Base-by-base conservation (phyloP, 1,140 invertebrate species). In the Pogonomyrmex californicus region DNA sequence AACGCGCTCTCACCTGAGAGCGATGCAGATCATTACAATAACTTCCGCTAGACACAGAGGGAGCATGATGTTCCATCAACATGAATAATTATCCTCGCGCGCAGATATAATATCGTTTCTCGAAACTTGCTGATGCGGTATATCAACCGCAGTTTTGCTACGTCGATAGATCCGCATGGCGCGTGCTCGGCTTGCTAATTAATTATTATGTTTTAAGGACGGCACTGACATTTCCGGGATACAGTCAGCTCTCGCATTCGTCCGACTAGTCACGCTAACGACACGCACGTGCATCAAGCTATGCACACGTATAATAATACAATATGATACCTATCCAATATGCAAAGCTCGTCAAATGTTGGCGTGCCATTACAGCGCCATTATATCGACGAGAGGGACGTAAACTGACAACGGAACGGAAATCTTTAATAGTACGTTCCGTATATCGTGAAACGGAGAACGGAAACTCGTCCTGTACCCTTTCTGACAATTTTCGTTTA, bases 401-500 rank as follows among this genome's bases (percentile, higher is more conserved):
- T 60, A 60, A 75, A 78, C 60, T 49, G 76, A 49, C 76, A 78
- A 76, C 41, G 73, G 65, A 85, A 77, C 38, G 30, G 30, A 62
- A 78, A 75, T 86, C 73, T 86, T 78, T 66, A 87, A 87, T 87
- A 36, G 44, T 47, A 41, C 36, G 36, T 70, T 38, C 44, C 10
- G 68, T n/a, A 58, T 63, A 7, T 30, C 36, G 58, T 49, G 66
- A 65, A 17, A 38, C 30, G 58, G 4, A 47, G 17, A 62, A 65
- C 17, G 41, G 4, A 6, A 41, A 38, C 23, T 51, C 17, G 17
- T 14, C n/a, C 58, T 5, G 54, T 33, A 23, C 54, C 44, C 49
- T 7, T 30, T 44, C 38, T 14, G 44, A 79, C 88, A 88, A 85
- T 89, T 86, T 88, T 89, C 81, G 77, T 87, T 88, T 88, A 86